Evolutionary conservation across 2,797 vertebrate species (phyloP).

Genomic region (Zalophus californianus): DNA sequence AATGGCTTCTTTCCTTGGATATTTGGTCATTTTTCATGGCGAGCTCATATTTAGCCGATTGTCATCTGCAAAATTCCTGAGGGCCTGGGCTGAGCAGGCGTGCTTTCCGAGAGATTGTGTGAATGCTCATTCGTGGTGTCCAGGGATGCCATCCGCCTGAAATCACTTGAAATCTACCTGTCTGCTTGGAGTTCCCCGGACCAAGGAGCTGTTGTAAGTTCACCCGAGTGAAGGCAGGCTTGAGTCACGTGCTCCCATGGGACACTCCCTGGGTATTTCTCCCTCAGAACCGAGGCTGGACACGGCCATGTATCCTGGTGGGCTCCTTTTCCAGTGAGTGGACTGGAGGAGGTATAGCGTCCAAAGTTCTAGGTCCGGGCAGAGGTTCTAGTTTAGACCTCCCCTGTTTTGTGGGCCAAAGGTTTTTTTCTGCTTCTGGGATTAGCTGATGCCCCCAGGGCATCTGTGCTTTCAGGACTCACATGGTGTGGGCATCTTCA

Average conservation of each 20-base stretch:
- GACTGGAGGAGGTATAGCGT: not conserved
- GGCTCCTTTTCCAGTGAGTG: not conserved
- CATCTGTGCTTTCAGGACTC: not conserved
- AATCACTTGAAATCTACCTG: not conserved
- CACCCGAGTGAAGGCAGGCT: not conserved
- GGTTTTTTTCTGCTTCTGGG: not conserved
- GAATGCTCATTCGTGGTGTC: not conserved
- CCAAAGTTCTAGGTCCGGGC: not conserved
- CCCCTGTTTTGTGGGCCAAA: not conserved
- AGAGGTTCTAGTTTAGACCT: not conserved
- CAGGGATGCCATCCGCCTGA: not conserved
- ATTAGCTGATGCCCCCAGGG: not conserved
- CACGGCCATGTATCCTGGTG: accelerated
- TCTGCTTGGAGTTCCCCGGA: not conserved
- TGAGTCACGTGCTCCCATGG: not conserved
- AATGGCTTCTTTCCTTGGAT: not conserved
- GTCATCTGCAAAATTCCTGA: not conserved
- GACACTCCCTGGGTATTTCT: not conserved
- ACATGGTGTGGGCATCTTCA: not conserved
- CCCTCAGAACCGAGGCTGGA: not conserved
- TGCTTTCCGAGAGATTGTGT: not conserved
- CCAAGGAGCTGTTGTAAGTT: not conserved
- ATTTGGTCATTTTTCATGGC: not conserved
- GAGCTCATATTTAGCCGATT: not conserved
- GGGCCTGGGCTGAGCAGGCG: accelerated